Evolutionary conservation across 2,797 vertebrate species (phyloP).

Genomic region (Moxostoma hubbsi): DNA sequence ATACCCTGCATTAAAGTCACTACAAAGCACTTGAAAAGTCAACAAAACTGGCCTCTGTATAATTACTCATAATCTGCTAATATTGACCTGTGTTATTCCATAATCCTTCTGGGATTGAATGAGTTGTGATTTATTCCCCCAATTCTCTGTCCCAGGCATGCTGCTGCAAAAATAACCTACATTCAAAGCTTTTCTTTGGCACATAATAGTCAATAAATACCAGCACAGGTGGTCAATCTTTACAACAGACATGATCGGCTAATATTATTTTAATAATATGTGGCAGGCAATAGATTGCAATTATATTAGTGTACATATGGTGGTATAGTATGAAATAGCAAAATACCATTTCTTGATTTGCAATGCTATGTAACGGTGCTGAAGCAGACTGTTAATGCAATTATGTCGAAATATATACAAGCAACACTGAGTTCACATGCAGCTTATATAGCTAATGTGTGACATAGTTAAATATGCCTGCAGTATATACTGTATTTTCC

Average conservation of each 20-base stretch:
- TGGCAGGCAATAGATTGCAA: slow-evolving; percentile 16
- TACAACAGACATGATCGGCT: slow-evolving; percentile 28
- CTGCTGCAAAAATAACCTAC: slow-evolving; percentile 37
- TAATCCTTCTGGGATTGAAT: slow-evolving; percentile 40
- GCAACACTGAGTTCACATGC: slow-evolving; percentile 20
- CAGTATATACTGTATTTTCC: no score
- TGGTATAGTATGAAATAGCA: background rate
- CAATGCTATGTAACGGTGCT: background rate
- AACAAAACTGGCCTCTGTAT: slow-evolving; percentile 7
- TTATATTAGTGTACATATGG: slow-evolving; percentile 10
- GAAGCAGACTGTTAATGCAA: slow-evolving; percentile 37
- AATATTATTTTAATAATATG: slow-evolving; percentile 40
- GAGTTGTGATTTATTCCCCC: slow-evolving; percentile 29
- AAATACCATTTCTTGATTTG: background rate
- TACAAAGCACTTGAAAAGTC: slow-evolving; percentile 16
- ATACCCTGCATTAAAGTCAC: background rate
- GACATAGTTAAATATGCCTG: background rate
- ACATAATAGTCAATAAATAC: slow-evolving; percentile 44
- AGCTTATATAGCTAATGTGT: slow-evolving; percentile 8
- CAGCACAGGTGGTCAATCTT: slow-evolving; percentile 42
- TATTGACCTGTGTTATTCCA: slow-evolving; percentile 46
- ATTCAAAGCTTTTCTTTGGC: slow-evolving; percentile 36
- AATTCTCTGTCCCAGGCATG: slow-evolving; percentile 22
- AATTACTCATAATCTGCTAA: slow-evolving; percentile 41
- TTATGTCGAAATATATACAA: slow-evolving; percentile 43